Base-by-base conservation (phyloP, 2,888 invertebrate species). In the Embidobia sp. region DNA sequence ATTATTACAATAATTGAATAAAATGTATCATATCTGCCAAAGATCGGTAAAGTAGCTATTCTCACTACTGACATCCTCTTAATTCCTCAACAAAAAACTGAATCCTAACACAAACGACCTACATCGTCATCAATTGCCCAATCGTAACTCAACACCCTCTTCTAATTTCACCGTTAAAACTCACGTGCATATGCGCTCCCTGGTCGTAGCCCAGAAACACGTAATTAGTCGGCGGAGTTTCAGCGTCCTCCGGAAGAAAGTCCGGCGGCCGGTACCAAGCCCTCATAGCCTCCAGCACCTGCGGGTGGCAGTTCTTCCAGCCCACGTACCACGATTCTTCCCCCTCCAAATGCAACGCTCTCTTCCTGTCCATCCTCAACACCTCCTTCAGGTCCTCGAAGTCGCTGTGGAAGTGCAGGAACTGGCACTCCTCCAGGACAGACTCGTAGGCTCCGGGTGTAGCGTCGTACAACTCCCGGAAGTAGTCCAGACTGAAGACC, bases 121-220 rank as follows among this genome's bases (percentile, higher is more conserved):
- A n/a, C n/a, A n/a, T n/a, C n/a, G n/a, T n/a, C n/a, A n/a, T n/a
- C n/a, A n/a, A n/a, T n/a, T n/a, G n/a, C n/a, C n/a, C n/a, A n/a
- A n/a, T n/a, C n/a, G n/a, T n/a, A n/a, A n/a, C n/a, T n/a, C n/a
- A n/a, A n/a, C n/a, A n/a, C n/a, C n/a, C n/a, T n/a, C n/a, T n/a
- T n/a, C n/a, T 22, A 6, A 22, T 22, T 22, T 22, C 6, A 4
- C 6, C 6, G 22, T 6, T 4, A 22, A 46, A 22, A 91, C 92
- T 92, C 91, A 96, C 96, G 91, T 97, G 97, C 94, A 97, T 95
- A 69, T 95, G 94, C 67, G 97, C 97, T 67, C 97, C 97, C 84
- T 94, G 94, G 83, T 97, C 96, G 85, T 95, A 96, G 37, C 97
- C 97, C 92, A 97, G 94, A 89, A 98, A 96, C 80, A 97, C 94